Percentiles rank a stretch among this genome's conserved stretches.
Conservation (phyloP, 2,888 invertebrate genomes). For the Cremastinae sp. region DNA sequence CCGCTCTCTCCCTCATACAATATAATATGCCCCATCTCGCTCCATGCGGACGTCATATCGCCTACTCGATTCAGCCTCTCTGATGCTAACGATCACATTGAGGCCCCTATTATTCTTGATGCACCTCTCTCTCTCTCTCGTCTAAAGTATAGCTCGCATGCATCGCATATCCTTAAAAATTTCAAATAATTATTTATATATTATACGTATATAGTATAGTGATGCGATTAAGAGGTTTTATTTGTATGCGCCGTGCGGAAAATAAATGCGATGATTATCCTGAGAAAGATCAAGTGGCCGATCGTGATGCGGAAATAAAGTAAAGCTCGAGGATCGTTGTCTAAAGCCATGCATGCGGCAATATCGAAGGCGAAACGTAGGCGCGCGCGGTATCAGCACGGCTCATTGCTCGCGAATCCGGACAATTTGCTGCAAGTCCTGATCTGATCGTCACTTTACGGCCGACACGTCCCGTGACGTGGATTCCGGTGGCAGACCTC, state of each 20-base stretch:
- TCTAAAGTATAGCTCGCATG: no score
- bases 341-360: conserved; percentile 23
- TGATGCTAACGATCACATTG: conserved; percentile 45
- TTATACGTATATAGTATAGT: no score
- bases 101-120: background rate
- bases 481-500: no score
- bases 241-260: no score
- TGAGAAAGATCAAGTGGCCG: no score
- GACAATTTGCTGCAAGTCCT: conserved; percentile 79
- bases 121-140: background rate
- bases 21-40: conserved; percentile 1
- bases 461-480: conserved; percentile 42
- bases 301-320: no score
- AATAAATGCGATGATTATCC: no score
- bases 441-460: conserved; percentile 80
- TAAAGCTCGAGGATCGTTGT: no score
- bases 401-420: conserved; percentile 80
- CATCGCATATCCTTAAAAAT: no score
- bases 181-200: no score
- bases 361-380: conserved; percentile 61
- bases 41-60: conserved; percentile 71
- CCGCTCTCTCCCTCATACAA: conserved; percentile 66
- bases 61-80: conserved; percentile 69
- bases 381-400: conserved; percentile 76
- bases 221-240: no score